Evolutionary conservation across 2,113 vertebrate species (phyloP).

Genomic region (Mormyrus lacerda): DNA sequence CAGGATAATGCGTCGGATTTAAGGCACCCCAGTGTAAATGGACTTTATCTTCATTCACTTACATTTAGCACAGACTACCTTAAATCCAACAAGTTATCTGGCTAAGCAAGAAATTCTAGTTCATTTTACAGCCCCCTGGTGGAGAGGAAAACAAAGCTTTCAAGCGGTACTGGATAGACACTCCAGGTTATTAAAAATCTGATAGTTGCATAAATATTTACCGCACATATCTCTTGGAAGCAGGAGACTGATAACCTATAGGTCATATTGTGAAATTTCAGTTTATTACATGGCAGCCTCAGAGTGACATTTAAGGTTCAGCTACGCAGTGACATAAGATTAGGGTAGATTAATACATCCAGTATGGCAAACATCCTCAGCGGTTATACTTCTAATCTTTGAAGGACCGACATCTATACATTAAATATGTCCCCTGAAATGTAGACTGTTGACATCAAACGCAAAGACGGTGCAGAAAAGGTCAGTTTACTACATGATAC

Average conservation of each 20-base stretch:
- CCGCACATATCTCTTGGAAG: not conserved
- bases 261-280: not conserved
- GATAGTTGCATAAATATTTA: not conserved
- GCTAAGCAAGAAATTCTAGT: not conserved
- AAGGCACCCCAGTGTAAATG: not conserved
- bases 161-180: not conserved
- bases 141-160: not conserved
- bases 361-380: not conserved
- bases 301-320: not conserved
- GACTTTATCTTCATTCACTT: not conserved
- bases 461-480: not conserved
- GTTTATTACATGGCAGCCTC: not conserved
- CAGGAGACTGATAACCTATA: not conserved
- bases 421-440: not conserved
- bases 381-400: not conserved
- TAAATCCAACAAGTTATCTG: not conserved
- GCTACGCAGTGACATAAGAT: not conserved
- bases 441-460: not conserved
- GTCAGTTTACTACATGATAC: not conserved
- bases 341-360: not conserved
- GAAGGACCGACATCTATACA: not conserved
- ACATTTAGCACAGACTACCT: not conserved
- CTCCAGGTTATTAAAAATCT: not conserved
- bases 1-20: not conserved
- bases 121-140: not conserved